Evolutionary conservation across 2,113 vertebrate species (phyloP), one percentile per base, ranked within the genome.

Genomic region (Struthio camelus): DNA sequence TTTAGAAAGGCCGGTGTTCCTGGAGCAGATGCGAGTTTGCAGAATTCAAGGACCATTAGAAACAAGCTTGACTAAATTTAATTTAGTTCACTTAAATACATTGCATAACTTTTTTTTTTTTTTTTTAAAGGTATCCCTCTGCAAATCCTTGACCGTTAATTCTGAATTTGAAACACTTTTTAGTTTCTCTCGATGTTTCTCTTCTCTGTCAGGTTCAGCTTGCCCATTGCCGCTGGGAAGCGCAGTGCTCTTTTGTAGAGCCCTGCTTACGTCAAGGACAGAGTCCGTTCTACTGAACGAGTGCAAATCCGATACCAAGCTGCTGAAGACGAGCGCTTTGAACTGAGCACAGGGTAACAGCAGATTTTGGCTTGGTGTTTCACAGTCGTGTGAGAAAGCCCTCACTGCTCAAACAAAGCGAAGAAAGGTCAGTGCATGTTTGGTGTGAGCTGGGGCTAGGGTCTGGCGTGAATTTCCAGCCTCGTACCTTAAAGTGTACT

Each of bases 371-470:
- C 48, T 77, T 42, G 59, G 51, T 66, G 80, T 42, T 79, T 79
- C 84, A 89, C 61, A 81, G 38, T 17, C n/a, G 48, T 7, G 46
- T 14, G 38, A 69, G 66, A 79, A 23, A 71, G 62, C 72, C 10
- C 61, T 58, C 0, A 0, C 18, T 12, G 42, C 28, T 72, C 32
- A 69, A 51, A 34, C 7, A 11, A 46, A 54, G 24, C 25, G 4
- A 34, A n/a, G 70, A 53, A 56, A 65, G 65, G 56, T 71, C 91
- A 64, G 77, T 7, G 20, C 1, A 0, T 51, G 38, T 71, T 64
- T 32, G 8, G 9, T 11, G 80, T 19, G 69, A 87, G n/a, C 0
- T 54, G 40, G 46, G 59, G 25, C 27, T 0, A 3, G 67, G 51
- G 38, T 42, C 65, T 54, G 80, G 11, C 3, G 2, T 48, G 51